phyloP scores from a whole-genome alignment of 2,888 invertebrate species.

The Falcaria lacertinaria region DNA sequence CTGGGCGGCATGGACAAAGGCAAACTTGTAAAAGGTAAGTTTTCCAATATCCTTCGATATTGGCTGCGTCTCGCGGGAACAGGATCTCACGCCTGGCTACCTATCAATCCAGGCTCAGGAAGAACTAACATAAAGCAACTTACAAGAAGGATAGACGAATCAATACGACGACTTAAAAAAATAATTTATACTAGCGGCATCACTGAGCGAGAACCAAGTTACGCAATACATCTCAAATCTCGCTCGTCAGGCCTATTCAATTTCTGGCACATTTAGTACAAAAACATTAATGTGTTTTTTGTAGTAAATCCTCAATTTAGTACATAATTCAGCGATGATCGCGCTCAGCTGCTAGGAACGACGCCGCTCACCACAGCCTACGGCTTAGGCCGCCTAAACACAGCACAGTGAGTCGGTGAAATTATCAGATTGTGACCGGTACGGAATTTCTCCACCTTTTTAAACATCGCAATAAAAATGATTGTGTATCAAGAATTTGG shows the following conservation, averaged over 20 bases:
- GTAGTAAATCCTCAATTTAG: conserved; percentile 23
- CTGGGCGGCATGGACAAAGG: conserved; percentile 1
- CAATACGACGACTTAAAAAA: too few relatives aligned
- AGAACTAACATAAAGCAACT: too few relatives aligned
- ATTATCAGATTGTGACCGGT: too few relatives aligned
- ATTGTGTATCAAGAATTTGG: too few relatives aligned
- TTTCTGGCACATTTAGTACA: background rate
- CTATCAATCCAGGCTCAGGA: background rate
- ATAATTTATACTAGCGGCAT: too few relatives aligned
- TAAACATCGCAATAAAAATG: too few relatives aligned
- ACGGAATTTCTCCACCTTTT: too few relatives aligned
- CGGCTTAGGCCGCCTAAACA: background rate
- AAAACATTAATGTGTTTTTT: conserved; percentile 18
- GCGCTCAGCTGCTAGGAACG: conserved; percentile 43
- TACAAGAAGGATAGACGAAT: too few relatives aligned
- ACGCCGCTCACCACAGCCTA: conserved; percentile 10
- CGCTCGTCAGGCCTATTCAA: background rate
- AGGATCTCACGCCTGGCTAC: conserved; percentile 1
- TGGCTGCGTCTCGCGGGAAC: background rate
- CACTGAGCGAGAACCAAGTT: background rate
- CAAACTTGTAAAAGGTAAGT: conserved; percentile 2
- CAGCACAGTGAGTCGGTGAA: background rate
- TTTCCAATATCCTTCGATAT: conserved; percentile 6
- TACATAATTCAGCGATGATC: conserved; percentile 47
- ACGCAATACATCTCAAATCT: too few relatives aligned